These are phyloP conservation scores for Grammatotria lemairii DNA, from an alignment of 2,113 vertebrate species.

Conservation along the genomic window DNA sequence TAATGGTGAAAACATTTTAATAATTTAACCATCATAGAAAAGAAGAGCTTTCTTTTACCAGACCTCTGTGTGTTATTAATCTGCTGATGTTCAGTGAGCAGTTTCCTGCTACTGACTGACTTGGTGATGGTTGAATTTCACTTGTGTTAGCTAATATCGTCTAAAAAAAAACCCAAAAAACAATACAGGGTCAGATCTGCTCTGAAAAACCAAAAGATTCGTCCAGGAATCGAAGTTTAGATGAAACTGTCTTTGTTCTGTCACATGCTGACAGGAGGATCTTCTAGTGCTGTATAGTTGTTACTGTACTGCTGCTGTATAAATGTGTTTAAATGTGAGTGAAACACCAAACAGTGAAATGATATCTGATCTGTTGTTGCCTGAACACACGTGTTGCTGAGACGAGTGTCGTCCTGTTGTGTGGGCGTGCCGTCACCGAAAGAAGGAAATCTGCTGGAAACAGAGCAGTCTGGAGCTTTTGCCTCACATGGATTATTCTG, in stretches of 20 bases:
- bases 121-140: not conserved
- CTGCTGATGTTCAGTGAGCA: not conserved
- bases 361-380: not conserved
- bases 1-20: not conserved
- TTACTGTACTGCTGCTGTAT: not conserved
- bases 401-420: not conserved
- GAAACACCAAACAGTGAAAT: not conserved
- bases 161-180: accelerated
- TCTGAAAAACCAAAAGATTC: not conserved
- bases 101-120: not conserved
- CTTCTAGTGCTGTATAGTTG: not conserved
- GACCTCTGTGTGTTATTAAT: accelerated
- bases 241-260: not conserved
- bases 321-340: not conserved
- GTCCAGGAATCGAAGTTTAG: not conserved
- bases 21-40: not conserved
- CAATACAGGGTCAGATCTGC: not conserved
- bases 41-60: not conserved
- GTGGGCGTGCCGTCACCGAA: not conserved
- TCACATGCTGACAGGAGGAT: not conserved
- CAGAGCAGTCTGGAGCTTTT: not conserved
- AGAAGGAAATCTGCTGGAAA: not conserved
- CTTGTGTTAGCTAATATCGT: accelerated
- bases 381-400: not conserved
- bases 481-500: not conserved